Conservation (phyloP, 2,797 vertebrate genomes). For the Crocidura indochinensis region DNA sequence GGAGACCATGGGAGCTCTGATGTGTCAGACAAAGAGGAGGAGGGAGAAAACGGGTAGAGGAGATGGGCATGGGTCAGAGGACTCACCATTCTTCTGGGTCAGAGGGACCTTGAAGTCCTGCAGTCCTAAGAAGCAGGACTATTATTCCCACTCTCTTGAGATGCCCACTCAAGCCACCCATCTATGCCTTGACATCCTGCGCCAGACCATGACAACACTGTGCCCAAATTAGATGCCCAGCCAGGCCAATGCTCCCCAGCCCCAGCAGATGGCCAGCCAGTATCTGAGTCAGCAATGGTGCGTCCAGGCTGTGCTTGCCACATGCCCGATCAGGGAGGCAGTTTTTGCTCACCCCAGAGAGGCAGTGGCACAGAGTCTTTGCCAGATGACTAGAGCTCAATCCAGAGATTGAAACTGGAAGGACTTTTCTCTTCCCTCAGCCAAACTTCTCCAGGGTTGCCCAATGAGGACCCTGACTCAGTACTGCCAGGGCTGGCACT, state of each 20-base stretch:
- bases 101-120: background rate
- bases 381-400: constrained; percentile 54
- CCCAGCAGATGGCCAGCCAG: constrained; percentile 76
- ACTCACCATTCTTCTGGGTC: constrained; percentile 49
- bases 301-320: constrained; percentile 60
- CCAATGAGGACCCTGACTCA: background rate
- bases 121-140: constrained; percentile 61
- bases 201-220: constrained; percentile 40
- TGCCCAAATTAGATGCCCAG: constrained; percentile 66
- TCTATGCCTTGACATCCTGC: constrained; percentile 68
- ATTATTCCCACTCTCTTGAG: constrained; percentile 41
- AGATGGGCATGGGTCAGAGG: constrained; percentile 51
- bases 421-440: background rate
- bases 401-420: constrained; percentile 34
- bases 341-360: constrained; percentile 9
- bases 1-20: constrained; percentile 78
- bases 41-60: constrained; percentile 68
- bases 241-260: constrained; percentile 54
- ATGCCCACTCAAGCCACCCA: constrained; percentile 57
- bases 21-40: constrained; percentile 81
- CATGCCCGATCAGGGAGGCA: constrained; percentile 6
- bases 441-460: background rate
- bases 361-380: constrained; percentile 61
- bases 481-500: background rate
- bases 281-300: constrained; percentile 56